These are phyloP conservation scores for Stenopsyche tienmushanensis DNA, from an alignment of 1,140 invertebrate species.

Conservation along the genomic window DNA sequence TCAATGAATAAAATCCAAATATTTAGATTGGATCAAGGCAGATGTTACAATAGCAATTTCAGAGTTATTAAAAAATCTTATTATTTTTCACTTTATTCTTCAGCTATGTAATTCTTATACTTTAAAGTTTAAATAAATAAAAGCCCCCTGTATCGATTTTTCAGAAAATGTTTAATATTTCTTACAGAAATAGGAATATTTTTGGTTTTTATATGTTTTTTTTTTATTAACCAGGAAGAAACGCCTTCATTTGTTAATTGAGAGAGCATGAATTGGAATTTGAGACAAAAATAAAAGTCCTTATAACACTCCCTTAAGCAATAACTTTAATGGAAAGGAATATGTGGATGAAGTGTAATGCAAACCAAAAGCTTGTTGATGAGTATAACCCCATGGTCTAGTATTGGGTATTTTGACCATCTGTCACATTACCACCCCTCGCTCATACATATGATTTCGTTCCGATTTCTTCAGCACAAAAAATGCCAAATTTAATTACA, in stretches of 20 bases:
- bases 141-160: no score
- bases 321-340: slow-evolving; percentile 36
- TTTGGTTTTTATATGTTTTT: no score
- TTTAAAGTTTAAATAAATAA: no score
- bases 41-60: not conserved
- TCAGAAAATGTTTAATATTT: no score
- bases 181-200: no score
- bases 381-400: slow-evolving; percentile 33
- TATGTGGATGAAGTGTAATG: slow-evolving; percentile 31
- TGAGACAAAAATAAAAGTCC: slow-evolving; percentile 11
- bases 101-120: not conserved
- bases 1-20: no score
- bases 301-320: slow-evolving; percentile 20
- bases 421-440: slow-evolving; percentile 34
- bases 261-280: no score
- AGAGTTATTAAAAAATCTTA: not conserved
- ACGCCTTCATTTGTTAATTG: no score
- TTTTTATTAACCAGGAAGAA: no score
- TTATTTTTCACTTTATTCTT: slow-evolving; percentile 6
- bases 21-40: no score
- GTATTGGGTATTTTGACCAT: slow-evolving; percentile 38
- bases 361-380: slow-evolving; percentile 37
- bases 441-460: slow-evolving; percentile 4
- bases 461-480: no score
- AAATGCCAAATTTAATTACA: no score